Evolutionary conservation across 2,113 vertebrate species (phyloP), one percentile per base, ranked within the genome.

Genomic region (Syngnathus floridae): DNA sequence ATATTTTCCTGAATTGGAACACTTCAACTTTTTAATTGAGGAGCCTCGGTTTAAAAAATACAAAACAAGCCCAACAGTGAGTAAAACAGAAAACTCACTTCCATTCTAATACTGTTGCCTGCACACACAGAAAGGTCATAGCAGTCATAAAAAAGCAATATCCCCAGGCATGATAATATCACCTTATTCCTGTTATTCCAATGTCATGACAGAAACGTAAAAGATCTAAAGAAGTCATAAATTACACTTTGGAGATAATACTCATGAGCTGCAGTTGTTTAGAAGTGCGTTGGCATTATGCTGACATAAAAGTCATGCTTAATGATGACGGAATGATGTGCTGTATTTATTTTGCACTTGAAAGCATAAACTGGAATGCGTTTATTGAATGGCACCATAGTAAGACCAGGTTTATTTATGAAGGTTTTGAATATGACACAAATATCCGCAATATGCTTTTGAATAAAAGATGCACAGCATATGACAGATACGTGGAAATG

Each of bases 121-220:
- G 16, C 51, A 67, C 66, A 70, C 62, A 41, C 40, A 21, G 37
- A 72, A 80, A 79, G 73, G 81, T 82, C 75, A 74, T 37, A 52
- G 72, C 5, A 9, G 67, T 65, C 22, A 48, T 68, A 64, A 68
- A 64, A 52, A 67, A 9, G 22, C 43, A 61, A 43, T 36, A 62
- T 69, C 69, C 19, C 37, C 46, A 21, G 48, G 31, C 10, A 45
- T 48, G 71, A 64, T 73, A 65, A 66, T 51, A 51, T 52, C 51
- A 7, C 54, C 67, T 73, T 79, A 78, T 82, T 79, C 68, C 31
- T 68, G 41, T 82, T 74, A 82, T 77, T 73, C 62, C 73, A 65
- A 56, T 72, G 58, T 71, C 66, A 80, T 81, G 77, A 78, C 68
- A 72, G 51, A 72, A 36, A 62, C 65, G 73, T 66, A 57, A 63